A percentile compares a stretch with the other conserved stretches of the same genome.
Evolutionary conservation across 2,888 invertebrate species (phyloP).

Genomic region (Exocentrus adspersus): DNA sequence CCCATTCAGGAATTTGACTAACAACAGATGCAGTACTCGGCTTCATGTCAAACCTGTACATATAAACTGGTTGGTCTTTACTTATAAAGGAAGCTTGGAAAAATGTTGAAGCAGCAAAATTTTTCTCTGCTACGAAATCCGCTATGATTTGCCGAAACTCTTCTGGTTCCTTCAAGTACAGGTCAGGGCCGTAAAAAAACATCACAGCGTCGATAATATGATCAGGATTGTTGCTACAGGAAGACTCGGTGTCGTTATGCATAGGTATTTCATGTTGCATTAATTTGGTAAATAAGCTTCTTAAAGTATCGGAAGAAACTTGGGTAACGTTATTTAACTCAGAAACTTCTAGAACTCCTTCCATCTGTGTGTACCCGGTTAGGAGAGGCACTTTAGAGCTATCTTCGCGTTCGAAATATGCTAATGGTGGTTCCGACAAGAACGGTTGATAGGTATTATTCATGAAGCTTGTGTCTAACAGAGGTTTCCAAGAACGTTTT

Average conservation of each 20-base stretch:
- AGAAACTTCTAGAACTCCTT: conserved; percentile 74
- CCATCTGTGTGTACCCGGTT: conserved; percentile 81
- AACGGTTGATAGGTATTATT: conserved; percentile 72
- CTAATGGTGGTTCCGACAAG: conserved; percentile 73
- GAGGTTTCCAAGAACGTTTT: conserved; percentile 72
- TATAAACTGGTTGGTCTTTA: conserved; percentile 69
- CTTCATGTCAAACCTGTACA: conserved; percentile 81
- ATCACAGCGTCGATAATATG: conserved; percentile 77
- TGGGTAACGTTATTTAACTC: conserved; percentile 70
- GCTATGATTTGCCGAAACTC: conserved; percentile 73
- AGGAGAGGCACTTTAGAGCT: conserved; percentile 77
- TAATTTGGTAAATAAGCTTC: conserved; percentile 70
- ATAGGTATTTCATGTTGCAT: conserved; percentile 71
- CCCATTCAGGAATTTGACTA: conserved; percentile 79
- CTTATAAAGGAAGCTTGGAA: conserved; percentile 74
- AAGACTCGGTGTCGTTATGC: conserved; percentile 66
- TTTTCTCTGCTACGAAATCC: conserved; percentile 79
- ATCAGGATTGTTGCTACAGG: conserved; percentile 68
- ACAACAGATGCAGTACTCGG: conserved; percentile 73
- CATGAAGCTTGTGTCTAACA: conserved; percentile 76
- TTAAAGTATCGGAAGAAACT: conserved; percentile 64
- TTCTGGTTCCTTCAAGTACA: conserved; percentile 71
- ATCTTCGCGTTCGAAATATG: conserved; percentile 70
- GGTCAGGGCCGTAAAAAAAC: conserved; percentile 79
- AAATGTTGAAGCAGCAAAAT: conserved; percentile 76